phyloP scores from a whole-genome alignment of 2,888 invertebrate species.

The Falcaria lacertinaria region DNA sequence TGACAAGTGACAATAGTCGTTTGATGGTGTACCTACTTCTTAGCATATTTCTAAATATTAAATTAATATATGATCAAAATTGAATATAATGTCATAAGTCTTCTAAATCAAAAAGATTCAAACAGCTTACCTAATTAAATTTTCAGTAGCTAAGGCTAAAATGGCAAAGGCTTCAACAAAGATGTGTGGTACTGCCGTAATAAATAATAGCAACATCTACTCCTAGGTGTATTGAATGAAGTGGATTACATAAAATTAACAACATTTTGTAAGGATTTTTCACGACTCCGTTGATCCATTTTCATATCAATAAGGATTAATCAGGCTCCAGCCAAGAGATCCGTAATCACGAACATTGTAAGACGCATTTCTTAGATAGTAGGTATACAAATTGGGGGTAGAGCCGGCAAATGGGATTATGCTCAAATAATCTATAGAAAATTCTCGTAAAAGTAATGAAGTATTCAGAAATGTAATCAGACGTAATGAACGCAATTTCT shows the following conservation, averaged over 20 bases:
- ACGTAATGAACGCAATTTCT: not conserved
- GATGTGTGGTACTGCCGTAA: too few species aligned
- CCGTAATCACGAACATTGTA: conserved; percentile 36
- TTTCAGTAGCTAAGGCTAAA: too few species aligned
- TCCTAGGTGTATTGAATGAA: not conserved
- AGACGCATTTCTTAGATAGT: conserved; percentile 17
- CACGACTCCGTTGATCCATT: conserved; percentile 14
- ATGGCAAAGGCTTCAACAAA: too few species aligned
- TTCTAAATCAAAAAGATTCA: too few species aligned
- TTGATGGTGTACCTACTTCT: too few species aligned
- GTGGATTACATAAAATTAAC: not conserved
- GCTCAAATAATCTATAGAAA: not conserved
- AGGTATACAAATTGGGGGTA: conserved; percentile 5
- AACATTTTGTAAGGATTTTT: not conserved
- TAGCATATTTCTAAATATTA: too few species aligned
- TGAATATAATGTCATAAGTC: too few species aligned
- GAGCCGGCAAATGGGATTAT: not conserved
- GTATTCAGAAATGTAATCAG: not conserved
- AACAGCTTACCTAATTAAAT: too few species aligned
- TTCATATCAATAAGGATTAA: conserved; percentile 44
- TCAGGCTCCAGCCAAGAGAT: conserved; percentile 25
- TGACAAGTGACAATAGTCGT: too few species aligned
- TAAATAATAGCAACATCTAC: not conserved
- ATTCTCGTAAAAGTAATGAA: not conserved
- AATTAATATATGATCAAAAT: too few species aligned